Conservation (phyloP, 2,888 invertebrate species). For the Machimus atricapillus region DNA sequence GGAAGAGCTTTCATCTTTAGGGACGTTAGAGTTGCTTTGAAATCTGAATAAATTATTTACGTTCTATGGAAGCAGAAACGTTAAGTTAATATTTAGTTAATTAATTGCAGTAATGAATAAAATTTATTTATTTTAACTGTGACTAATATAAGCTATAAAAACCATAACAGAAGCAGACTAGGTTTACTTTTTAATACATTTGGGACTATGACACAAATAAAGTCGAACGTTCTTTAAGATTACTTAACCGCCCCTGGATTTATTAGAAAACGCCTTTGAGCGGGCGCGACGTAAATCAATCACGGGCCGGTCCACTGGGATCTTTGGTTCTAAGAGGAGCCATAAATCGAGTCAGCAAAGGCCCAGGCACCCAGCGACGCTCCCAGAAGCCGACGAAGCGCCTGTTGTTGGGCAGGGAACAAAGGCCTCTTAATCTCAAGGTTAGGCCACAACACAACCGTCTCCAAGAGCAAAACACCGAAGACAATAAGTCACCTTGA, state of each 20-base stretch:
- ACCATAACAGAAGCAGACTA: neutral
- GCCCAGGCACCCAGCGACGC: neutral
- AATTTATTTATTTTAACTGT: neutral
- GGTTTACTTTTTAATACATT: neutral
- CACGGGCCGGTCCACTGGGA: neutral
- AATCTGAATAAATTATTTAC: too few species aligned
- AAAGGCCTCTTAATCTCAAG: constrained; percentile 31
- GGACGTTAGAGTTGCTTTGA: too few species aligned
- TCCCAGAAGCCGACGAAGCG: constrained; percentile 6
- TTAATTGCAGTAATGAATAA: too few species aligned
- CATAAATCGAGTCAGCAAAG: neutral
- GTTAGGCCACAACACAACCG: neutral
- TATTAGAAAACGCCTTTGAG: neutral
- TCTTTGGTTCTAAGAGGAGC: constrained; percentile 3
- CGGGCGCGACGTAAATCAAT: constrained; percentile 3
- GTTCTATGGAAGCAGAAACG: too few species aligned
- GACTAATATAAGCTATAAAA: neutral
- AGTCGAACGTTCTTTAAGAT: neutral
- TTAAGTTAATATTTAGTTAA: too few species aligned
- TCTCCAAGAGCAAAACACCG: neutral
- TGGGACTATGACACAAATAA: neutral
- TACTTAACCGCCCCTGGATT: neutral
- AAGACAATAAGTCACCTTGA: constrained; percentile 29
- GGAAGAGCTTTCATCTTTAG: too few species aligned
- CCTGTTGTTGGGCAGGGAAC: neutral